Conservation (phyloP, 2,113 vertebrate genomes). For the Sitta europaea region DNA sequence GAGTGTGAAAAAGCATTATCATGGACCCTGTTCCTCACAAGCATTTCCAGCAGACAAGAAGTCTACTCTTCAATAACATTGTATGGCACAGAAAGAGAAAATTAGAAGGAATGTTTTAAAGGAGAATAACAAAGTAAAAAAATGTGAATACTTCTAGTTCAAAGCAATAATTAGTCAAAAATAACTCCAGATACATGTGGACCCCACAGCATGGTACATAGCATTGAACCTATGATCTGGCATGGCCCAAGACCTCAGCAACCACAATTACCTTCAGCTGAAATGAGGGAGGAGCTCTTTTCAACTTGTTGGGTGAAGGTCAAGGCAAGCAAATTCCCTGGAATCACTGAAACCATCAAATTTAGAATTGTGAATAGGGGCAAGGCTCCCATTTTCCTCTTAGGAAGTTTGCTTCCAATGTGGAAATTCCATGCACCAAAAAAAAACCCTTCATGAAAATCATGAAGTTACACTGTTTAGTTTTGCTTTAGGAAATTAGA, state of each 20-base stretch:
- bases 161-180: neutral
- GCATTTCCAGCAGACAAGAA: neutral
- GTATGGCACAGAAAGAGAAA: neutral
- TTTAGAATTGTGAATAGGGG: neutral
- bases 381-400: neutral
- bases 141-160: neutral
- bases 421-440: neutral
- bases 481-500: neutral
- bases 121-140: neutral
- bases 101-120: neutral
- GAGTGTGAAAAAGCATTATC: neutral
- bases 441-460: neutral
- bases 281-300: neutral
- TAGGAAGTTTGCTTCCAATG: neutral
- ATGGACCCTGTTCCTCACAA: neutral
- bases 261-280: neutral
- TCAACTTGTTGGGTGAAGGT: neutral
- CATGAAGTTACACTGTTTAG: neutral
- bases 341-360: neutral
- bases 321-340: neutral
- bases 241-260: neutral
- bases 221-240: neutral
- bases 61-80: neutral
- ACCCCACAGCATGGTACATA: neutral
- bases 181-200: rapidly evolving